phyloP scores from a whole-genome alignment of 2,797 vertebrate species.

The Dendrocincla tyrannina region DNA sequence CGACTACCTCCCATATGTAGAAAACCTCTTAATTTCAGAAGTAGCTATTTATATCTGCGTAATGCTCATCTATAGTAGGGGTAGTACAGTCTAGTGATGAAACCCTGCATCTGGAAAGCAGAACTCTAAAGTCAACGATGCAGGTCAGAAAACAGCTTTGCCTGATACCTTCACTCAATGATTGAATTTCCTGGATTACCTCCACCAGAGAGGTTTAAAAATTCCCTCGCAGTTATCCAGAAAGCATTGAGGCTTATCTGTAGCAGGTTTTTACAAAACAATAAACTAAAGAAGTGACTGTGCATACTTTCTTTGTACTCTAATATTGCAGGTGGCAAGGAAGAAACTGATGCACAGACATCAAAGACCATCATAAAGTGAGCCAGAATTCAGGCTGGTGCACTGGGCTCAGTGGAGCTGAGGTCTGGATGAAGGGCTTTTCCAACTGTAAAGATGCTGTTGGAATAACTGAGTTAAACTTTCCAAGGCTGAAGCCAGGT shows the following conservation, averaged over 20 bases:
- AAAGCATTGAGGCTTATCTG: neutral
- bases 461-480: neutral
- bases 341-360: neutral
- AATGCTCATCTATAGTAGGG: neutral
- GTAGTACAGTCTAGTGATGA: neutral
- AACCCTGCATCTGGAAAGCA: neutral
- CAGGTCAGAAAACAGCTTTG: neutral
- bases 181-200: neutral
- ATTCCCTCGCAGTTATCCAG: neutral
- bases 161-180: neutral
- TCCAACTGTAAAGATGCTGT: neutral
- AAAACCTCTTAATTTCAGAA: neutral
- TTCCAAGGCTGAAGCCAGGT: neutral
- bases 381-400: neutral
- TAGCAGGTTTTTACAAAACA: neutral
- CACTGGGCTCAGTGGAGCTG: neutral
- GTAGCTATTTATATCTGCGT: neutral
- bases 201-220: neutral
- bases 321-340: neutral
- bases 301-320: neutral
- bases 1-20: neutral
- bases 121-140: neutral
- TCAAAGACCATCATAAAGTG: neutral
- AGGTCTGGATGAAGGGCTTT: neutral
- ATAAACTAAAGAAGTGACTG: neutral